These are phyloP conservation scores for Arenaria interpres DNA, from an alignment of 2,113 vertebrate genomes.

Conservation along the genomic window DNA sequence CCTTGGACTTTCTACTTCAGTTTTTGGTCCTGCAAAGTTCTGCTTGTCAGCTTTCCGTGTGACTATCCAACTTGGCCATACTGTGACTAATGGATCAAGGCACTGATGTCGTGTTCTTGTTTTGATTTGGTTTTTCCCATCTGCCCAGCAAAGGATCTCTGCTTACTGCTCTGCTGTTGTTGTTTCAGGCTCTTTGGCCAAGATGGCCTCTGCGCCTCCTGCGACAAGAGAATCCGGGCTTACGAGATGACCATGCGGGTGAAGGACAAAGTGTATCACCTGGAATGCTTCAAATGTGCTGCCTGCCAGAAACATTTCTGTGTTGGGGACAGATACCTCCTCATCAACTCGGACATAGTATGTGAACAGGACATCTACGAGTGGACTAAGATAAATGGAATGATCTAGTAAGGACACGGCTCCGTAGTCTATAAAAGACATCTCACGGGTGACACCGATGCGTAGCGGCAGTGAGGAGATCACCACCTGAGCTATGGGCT, in stretches of 20 bases:
- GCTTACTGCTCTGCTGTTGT: background rate
- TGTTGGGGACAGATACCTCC: slow-evolving; percentile 96
- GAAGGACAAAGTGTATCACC: slow-evolving; percentile 97
- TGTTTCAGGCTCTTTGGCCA: slow-evolving; percentile 92
- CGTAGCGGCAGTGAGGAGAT: background rate
- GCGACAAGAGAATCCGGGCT: slow-evolving; percentile 96
- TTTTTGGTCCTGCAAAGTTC: background rate
- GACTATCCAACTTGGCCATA: background rate
- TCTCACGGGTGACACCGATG: background rate
- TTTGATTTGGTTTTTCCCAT: background rate
- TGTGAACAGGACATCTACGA: slow-evolving; percentile 99
- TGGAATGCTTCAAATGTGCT: slow-evolving; percentile 98
- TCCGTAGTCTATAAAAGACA: background rate
- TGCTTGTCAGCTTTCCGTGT: background rate
- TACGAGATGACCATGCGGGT: slow-evolving; percentile 99
- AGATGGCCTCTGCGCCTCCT: slow-evolving; percentile 94
- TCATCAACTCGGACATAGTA: slow-evolving; percentile 99
- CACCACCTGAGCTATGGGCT: slow-evolving; percentile 25
- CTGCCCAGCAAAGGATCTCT: background rate
- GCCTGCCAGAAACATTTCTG: slow-evolving; percentile 99
- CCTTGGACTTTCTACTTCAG: background rate
- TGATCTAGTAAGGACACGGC: slow-evolving; percentile 73
- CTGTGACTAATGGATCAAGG: background rate
- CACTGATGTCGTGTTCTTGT: background rate
- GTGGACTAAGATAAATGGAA: slow-evolving; percentile 97